Percentiles rank a stretch among this genome's conserved stretches.
Evolutionary conservation across 2,888 invertebrate genomes (phyloP).

Genomic region (Sesia apiformis): DNA sequence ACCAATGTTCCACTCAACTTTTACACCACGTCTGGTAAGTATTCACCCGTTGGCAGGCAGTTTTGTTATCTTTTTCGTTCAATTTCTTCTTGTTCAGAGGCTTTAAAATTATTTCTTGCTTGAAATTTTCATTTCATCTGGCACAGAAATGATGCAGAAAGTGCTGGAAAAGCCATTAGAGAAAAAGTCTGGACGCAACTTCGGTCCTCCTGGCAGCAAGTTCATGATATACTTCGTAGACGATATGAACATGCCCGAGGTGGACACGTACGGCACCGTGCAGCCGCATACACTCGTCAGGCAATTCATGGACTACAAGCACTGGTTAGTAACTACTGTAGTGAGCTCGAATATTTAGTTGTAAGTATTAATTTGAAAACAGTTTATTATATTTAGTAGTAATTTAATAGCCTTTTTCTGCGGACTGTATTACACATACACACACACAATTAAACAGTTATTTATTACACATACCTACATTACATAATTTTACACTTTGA

Average conservation of each 20-base stretch:
- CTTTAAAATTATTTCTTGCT: background rate
- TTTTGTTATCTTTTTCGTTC: background rate
- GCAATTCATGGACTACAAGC: slow-evolving; percentile 94
- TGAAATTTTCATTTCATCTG: background rate
- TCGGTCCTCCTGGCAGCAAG: slow-evolving; percentile 94
- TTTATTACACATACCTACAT: no score
- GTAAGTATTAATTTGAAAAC: no score
- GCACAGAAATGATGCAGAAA: slow-evolving; percentile 86
- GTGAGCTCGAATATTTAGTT: no score
- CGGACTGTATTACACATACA: no score
- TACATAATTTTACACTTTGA: no score
- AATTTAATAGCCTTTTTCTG: no score
- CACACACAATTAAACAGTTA: no score
- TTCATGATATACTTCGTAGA: slow-evolving; percentile 95
- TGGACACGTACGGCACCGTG: slow-evolving; percentile 94
- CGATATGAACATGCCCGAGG: slow-evolving; percentile 98
- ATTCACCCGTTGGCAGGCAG: background rate
- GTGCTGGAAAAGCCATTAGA: slow-evolving; percentile 93
- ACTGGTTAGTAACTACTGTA: slow-evolving; percentile 78
- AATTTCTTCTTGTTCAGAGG: background rate
- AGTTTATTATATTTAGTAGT: no score
- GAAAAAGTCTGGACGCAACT: slow-evolving; percentile 95
- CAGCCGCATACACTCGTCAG: slow-evolving; percentile 95
- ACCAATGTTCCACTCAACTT: slow-evolving; percentile 96
- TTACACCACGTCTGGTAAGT: slow-evolving; percentile 88